A percentile compares a stretch with the other conserved stretches of the same genome.
These are phyloP conservation scores for Drosophila equinoxialis DNA, from an alignment of 1,140 invertebrate species.

Conservation along the genomic window DNA sequence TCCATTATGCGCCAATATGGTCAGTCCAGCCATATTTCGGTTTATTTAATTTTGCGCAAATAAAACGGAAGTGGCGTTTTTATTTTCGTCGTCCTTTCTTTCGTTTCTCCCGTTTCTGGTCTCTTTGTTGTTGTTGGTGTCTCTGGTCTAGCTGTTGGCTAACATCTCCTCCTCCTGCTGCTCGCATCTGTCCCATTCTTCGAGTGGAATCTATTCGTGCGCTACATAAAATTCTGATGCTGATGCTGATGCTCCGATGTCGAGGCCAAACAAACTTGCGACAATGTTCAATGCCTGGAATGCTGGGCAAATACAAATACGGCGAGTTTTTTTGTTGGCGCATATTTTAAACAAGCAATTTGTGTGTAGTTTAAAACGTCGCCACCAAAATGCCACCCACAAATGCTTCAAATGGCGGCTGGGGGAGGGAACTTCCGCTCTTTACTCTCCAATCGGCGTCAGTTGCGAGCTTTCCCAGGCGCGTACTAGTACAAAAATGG, in stretches of 20 bases:
- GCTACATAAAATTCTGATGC: constrained; percentile 77
- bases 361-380: constrained; percentile 66
- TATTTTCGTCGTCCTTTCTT: constrained; percentile 51
- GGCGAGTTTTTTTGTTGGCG: constrained; percentile 41
- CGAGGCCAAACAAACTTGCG: constrained; percentile 69
- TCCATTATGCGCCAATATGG: constrained; percentile 80
- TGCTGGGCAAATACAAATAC: constrained; percentile 56
- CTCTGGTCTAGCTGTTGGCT: constrained; percentile 32
- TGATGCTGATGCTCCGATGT: constrained; percentile 23
- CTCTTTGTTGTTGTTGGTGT: not conserved
- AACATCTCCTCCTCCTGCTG: not conserved
- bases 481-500: constrained; percentile 46
- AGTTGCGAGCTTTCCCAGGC: constrained; percentile 73
- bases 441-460: constrained; percentile 22
- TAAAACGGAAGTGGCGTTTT: constrained; percentile 80
- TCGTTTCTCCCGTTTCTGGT: not conserved
- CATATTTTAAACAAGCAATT: constrained; percentile 74
- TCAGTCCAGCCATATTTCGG: constrained; percentile 78
- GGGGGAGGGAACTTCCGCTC: constrained; percentile 13
- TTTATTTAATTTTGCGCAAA: constrained; percentile 82
- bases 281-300: constrained; percentile 69
- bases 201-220: constrained; percentile 59
- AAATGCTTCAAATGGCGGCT: no score
- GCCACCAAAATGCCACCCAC: constrained; percentile 12
- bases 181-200: not conserved